Conservation (phyloP, 2,888 invertebrate genomes). For the Anorthoa munda region DNA sequence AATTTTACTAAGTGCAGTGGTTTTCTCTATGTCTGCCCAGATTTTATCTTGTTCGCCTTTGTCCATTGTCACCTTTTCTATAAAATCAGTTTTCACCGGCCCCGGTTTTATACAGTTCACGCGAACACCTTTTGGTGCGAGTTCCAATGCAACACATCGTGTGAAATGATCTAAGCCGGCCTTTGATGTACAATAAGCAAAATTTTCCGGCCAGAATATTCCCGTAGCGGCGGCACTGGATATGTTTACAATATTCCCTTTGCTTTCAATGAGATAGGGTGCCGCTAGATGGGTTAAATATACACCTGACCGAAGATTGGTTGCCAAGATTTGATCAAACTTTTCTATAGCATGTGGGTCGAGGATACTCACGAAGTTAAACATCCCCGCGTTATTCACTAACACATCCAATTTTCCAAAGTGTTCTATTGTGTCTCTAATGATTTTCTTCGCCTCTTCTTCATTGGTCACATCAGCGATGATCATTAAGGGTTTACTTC, state of each 20-base stretch:
- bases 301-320: conserved; percentile 71
- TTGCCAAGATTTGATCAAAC: conserved; percentile 67
- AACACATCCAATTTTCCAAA: conserved; percentile 73
- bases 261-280: conserved; percentile 93
- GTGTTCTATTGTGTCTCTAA: conserved; percentile 59
- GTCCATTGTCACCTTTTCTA: conserved; percentile 58
- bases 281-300: conserved; percentile 91
- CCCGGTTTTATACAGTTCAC: conserved; percentile 96
- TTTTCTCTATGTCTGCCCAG: conserved; percentile 50
- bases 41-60: conserved; percentile 47
- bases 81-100: conserved; percentile 67
- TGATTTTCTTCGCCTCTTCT: conserved; percentile 61
- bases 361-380: conserved; percentile 54
- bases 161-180: conserved; percentile 97
- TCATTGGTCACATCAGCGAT: conserved; percentile 69
- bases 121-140: conserved; percentile 93
- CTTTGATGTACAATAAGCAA: conserved; percentile 92
- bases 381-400: conserved; percentile 72
- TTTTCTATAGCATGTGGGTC: conserved; percentile 65
- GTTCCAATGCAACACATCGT: conserved; percentile 94
- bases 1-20: conserved; percentile 59
- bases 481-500: conserved; percentile 65
- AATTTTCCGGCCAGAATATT: conserved; percentile 48
- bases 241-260: conserved; percentile 96
- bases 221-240: conserved; percentile 91